These are phyloP conservation scores for Keiferia lycopersicella DNA, from an alignment of 2,888 invertebrate genomes.

Conservation along the genomic window DNA sequence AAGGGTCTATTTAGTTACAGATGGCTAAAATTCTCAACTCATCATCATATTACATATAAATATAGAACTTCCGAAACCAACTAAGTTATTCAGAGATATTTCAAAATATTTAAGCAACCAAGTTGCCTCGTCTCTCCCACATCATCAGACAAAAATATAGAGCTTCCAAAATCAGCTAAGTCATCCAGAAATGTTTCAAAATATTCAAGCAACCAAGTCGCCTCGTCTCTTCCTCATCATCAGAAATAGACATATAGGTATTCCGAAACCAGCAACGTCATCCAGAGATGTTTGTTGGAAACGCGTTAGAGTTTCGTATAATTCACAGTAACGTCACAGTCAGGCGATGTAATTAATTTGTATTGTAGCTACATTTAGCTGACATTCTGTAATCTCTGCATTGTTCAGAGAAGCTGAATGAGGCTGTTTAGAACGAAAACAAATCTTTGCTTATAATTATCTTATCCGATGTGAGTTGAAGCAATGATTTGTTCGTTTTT, in stretches of 20 bases:
- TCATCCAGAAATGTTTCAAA: no score
- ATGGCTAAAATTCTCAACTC: no score
- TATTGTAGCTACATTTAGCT: conserved; percentile 4
- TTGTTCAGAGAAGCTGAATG: neutral
- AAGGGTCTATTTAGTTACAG: no score
- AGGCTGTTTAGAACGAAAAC: neutral
- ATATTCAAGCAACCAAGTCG: neutral
- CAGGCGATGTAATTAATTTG: conserved; percentile 10
- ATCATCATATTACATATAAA: no score
- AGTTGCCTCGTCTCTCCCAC: neutral
- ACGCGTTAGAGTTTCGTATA: neutral
- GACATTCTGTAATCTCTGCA: conserved; percentile 10
- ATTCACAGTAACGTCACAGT: conserved; percentile 3
- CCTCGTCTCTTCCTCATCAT: neutral
- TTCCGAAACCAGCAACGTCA: neutral
- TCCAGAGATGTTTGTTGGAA: conserved; percentile 7
- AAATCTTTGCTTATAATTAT: neutral
- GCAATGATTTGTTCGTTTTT: no score
- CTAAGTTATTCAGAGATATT: no score
- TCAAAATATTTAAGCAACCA: neutral
- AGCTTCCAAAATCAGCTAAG: neutral
- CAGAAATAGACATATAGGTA: no score
- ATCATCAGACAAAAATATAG: no score
- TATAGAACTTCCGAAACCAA: no score
- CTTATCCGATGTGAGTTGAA: neutral